Base-by-base conservation (phyloP, 2,113 vertebrate genomes). In the Ceratotherium simum region DNA sequence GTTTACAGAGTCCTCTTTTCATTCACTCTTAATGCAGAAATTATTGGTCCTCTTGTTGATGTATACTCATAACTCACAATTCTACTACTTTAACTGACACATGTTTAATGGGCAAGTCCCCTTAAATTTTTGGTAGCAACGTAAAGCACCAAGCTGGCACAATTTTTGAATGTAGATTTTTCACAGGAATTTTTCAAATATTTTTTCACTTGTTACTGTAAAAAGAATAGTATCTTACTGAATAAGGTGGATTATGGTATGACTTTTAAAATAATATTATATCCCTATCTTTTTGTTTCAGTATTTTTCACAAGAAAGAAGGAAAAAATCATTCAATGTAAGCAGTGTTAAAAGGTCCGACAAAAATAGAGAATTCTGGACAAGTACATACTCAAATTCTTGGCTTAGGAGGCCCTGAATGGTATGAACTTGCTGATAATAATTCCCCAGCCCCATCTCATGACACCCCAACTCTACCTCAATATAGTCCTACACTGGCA, bases 251-350 rank as follows among this genome's bases (percentile, higher is more conserved):
- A 70, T 8, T 42, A 72, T 31, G 10, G 5, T 23, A 80, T 64
- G 42, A 62, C 48, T 91, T 90, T 51, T 33, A 51, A 69, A 79
- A 76, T 84, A 60, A 95, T 51, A 70, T 7, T 14, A 65, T 91
- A 60, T 48, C 17, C 31, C 48, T 90, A 31, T 69, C 69, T 60
- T 70, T 76, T 62, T 78, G 6, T 82, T 85, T 76, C 33, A 70
- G n/a, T 85, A 79, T n/a, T 95, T 90, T 91, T 76, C 29, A 46
- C 23, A 79, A 69, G 33, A 65, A 83, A 83, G 8, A 81, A 82
- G 21, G 14, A 8, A 54, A 36, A 64, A 89, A 64, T 48, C 8
- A 64, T 18, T 94, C 27, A 54, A 6, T 3, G 10, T 56, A 56
- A 54, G 65, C 21, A 21, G 33, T 56, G 10, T 65, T 82, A 90